Evolutionary conservation across 2,113 vertebrate genomes (phyloP).

Genomic region (Rhodinocichla rosea): DNA sequence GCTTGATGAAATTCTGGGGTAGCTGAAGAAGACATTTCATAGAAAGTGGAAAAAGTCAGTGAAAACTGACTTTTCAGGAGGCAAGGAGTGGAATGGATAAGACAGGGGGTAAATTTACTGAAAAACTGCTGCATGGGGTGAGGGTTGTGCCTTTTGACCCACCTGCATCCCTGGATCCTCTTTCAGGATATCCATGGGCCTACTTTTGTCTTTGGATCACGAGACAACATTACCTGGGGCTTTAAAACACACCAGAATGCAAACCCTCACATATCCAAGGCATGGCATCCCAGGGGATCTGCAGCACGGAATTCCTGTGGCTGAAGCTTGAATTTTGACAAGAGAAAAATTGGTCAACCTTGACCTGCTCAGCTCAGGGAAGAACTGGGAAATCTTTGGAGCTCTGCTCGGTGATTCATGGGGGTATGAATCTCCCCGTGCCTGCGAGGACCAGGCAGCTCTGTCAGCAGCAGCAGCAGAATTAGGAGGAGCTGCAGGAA

Average conservation of each 20-base stretch:
- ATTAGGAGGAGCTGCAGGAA: conserved; percentile 43
- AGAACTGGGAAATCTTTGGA: not conserved
- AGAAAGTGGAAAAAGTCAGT: not conserved
- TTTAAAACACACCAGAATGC: not conserved
- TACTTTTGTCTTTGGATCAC: not conserved
- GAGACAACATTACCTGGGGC: not conserved
- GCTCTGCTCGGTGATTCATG: not conserved
- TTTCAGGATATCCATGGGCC: not conserved
- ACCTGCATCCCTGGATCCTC: not conserved
- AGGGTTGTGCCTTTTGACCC: not conserved
- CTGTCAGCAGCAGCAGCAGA: conserved; percentile 46
- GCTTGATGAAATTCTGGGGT: not conserved
- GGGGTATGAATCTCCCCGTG: not conserved
- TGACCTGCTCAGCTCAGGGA: not conserved
- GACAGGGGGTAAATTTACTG: not conserved
- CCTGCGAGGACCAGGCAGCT: not conserved
- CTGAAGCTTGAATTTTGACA: not conserved
- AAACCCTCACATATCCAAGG: not conserved
- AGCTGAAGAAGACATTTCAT: not conserved
- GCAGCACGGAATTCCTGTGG: not conserved
- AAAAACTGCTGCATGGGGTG: rapidly evolving
- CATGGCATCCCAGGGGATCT: not conserved
- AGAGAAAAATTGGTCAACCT: not conserved
- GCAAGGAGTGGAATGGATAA: not conserved
- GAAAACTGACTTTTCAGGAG: not conserved